Conservation (phyloP, 2,888 invertebrate species). For the Patella caerulea region DNA sequence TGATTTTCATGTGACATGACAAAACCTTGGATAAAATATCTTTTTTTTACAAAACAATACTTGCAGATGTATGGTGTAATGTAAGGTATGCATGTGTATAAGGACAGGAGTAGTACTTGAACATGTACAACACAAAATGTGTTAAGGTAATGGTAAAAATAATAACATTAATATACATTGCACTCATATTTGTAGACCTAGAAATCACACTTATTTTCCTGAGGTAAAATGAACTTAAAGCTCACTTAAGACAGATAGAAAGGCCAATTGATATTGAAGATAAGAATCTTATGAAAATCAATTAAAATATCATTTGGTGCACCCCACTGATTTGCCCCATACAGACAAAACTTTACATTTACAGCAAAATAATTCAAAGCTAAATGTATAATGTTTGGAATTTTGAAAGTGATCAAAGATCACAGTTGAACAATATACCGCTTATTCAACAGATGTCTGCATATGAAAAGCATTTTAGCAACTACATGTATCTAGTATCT, state of each 20-base stretch:
- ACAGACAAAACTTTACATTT: too few relatives aligned
- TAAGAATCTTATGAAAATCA: slow-evolving; percentile 4
- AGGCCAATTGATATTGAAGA: slow-evolving; percentile 9
- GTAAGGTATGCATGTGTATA: slow-evolving; percentile 1
- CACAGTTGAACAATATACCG: too few relatives aligned
- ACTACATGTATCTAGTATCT: too few relatives aligned
- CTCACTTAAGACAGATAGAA: slow-evolving; percentile 12
- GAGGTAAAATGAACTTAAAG: slow-evolving; percentile 20
- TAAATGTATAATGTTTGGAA: too few relatives aligned
- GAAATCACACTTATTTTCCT: slow-evolving; percentile 28
- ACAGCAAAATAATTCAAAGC: too few relatives aligned
- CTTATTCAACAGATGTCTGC: too few relatives aligned
- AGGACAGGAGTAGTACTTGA: not conserved
- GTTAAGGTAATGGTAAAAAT: slow-evolving; percentile 10
- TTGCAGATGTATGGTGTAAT: not conserved
- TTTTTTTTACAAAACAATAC: not conserved
- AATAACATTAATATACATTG: slow-evolving; percentile 23
- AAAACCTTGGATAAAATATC: not conserved
- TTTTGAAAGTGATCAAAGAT: too few relatives aligned
- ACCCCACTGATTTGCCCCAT: not conserved
- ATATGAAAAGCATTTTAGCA: too few relatives aligned
- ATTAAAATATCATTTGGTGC: not conserved
- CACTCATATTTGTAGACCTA: slow-evolving; percentile 36
- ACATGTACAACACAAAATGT: not conserved
- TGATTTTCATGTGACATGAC: not conserved